Percentiles rank a stretch among this genome's conserved stretches.
These are phyloP conservation scores for Merops nubicus DNA, from an alignment of 2,113 vertebrate genomes.

Conservation along the genomic window DNA sequence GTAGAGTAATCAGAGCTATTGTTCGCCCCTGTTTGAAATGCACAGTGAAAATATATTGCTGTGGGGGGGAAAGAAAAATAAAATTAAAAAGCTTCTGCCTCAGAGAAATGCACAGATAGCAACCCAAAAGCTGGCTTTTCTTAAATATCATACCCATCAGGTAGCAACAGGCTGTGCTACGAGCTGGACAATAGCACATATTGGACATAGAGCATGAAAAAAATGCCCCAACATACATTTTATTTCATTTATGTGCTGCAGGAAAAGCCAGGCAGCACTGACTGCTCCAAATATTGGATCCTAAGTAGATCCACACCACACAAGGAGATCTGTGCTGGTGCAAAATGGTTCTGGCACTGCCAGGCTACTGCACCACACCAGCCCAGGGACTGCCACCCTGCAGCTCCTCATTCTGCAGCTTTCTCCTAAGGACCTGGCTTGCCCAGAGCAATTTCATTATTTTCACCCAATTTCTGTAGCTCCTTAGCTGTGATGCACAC, in stretches of 20 bases:
- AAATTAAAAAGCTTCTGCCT: not conserved
- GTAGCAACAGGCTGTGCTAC: not conserved
- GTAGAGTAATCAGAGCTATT: slow-evolving; percentile 43
- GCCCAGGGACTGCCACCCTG: fast-evolving
- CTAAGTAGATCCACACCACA: not conserved
- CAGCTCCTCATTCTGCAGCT: not conserved
- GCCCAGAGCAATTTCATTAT: not conserved
- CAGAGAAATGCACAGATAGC: not conserved
- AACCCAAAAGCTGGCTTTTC: not conserved
- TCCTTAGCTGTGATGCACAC: not conserved
- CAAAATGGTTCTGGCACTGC: not conserved
- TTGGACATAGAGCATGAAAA: not conserved
- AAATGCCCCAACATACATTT: not conserved
- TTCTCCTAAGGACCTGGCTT: not conserved
- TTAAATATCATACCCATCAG: not conserved
- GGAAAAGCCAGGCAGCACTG: not conserved
- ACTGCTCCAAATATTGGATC: not conserved
- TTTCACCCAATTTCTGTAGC: not conserved
- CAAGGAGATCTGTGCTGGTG: not conserved
- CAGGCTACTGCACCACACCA: not conserved
- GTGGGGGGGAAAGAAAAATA: not conserved
- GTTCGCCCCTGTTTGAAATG: slow-evolving; percentile 62
- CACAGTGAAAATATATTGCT: slow-evolving; percentile 38
- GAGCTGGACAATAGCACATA: not conserved
- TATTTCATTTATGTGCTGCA: not conserved